These are phyloP conservation scores for Suricata suricatta DNA, from an alignment of 2,113 vertebrate genomes.

Conservation along the genomic window DNA sequence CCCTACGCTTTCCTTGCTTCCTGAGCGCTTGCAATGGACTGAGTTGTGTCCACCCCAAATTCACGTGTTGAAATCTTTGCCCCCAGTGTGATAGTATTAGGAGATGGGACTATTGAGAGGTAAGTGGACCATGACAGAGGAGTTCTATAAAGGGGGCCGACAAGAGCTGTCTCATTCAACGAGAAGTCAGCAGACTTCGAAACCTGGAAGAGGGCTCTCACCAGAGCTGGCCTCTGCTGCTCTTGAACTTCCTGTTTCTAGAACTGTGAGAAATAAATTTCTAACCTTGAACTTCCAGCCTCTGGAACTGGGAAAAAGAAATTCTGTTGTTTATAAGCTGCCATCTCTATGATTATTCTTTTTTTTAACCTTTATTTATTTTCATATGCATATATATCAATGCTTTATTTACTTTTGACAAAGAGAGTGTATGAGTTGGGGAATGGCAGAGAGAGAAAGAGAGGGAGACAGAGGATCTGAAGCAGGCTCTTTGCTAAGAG, in stretches of 20 bases:
- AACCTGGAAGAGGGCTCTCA: neutral
- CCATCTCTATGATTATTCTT: neutral
- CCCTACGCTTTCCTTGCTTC: neutral
- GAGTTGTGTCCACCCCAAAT: neutral
- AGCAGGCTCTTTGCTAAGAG: no score
- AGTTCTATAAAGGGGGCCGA: neutral
- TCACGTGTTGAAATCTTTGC: neutral
- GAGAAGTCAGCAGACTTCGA: neutral
- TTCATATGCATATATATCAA: no score
- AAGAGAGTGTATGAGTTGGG: no score
- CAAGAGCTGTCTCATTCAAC: neutral
- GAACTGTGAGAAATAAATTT: neutral
- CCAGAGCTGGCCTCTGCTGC: neutral
- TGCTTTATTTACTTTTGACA: no score
- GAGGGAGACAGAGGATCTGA: no score
- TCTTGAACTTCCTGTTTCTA: neutral
- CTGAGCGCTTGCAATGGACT: neutral
- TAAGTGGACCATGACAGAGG: neutral
- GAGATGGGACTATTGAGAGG: neutral
- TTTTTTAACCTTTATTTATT: no score
- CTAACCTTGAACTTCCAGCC: neutral
- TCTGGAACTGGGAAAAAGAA: neutral
- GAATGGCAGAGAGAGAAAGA: no score
- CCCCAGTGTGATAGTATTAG: neutral
- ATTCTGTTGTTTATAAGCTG: neutral